A percentile compares a stretch with the other conserved stretches of the same genome.
These are phyloP conservation scores for Onychomys leucogaster DNA, from an alignment of 2,797 vertebrate genomes.

Conservation along the genomic window DNA sequence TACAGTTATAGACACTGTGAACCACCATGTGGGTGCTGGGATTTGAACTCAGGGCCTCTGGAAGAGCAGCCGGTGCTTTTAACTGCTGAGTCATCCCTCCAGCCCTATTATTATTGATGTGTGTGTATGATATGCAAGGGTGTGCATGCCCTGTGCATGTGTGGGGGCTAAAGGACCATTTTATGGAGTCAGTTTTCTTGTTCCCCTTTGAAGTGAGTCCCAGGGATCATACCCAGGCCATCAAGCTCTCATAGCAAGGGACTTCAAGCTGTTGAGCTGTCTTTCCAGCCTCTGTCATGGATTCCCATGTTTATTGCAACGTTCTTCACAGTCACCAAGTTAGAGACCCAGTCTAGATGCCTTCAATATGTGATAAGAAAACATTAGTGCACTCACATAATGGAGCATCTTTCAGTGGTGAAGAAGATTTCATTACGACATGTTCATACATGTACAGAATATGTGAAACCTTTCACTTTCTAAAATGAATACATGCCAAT, in stretches of 20 bases:
- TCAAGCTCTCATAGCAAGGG: not conserved
- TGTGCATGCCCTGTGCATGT: not conserved
- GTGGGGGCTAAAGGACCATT: not conserved
- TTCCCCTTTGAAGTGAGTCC: not conserved
- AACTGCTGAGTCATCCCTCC: not conserved
- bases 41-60: not conserved
- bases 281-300: not conserved
- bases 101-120: no score
- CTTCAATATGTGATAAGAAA: not conserved
- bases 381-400: rapidly evolving
- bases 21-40: not conserved
- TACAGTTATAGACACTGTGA: not conserved
- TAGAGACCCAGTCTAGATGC: not conserved
- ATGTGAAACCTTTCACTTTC: not conserved
- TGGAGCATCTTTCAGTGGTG: rapidly evolving
- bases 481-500: no score
- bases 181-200: not conserved
- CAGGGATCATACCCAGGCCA: not conserved
- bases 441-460: not conserved
- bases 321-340: not conserved
- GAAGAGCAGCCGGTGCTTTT: not conserved
- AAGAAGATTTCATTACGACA: not conserved
- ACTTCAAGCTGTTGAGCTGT: not conserved
- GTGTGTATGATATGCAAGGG: not conserved
- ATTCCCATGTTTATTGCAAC: no score